Conservation (phyloP, 2,888 invertebrate genomes). For the Tribolium freemani region DNA sequence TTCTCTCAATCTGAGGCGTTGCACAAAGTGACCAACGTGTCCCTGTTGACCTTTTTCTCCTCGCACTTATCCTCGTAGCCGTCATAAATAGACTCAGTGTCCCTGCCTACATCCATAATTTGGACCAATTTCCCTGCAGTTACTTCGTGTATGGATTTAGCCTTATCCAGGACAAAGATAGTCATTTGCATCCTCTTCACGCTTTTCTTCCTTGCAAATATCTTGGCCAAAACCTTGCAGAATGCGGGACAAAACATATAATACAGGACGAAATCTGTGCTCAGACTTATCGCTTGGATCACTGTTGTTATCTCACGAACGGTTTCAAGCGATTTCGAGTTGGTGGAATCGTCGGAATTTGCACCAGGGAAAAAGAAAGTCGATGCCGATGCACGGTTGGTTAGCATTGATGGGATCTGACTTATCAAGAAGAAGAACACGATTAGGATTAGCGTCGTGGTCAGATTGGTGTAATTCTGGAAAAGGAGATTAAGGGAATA, state of each 20-base stretch:
- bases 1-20: background rate
- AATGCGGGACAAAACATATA: constrained; percentile 70
- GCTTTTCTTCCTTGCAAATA: constrained; percentile 41
- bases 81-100: constrained; percentile 7
- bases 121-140: constrained; percentile 17
- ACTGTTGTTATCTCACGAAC: constrained; percentile 68
- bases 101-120: constrained; percentile 14
- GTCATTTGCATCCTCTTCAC: constrained; percentile 48
- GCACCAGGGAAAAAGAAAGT: constrained; percentile 69
- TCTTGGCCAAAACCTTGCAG: constrained; percentile 53
- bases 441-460: constrained; percentile 69
- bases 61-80: background rate
- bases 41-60: constrained; percentile 9
- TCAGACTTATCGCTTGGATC: constrained; percentile 68
- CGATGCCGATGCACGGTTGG: constrained; percentile 68
- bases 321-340: constrained; percentile 53
- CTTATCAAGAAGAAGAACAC: constrained; percentile 70
- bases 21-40: constrained; percentile 18
- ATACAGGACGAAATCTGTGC: constrained; percentile 70
- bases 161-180: constrained; percentile 52
- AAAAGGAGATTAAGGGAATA: constrained; percentile 23
- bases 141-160: constrained; percentile 8
- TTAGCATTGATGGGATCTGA: constrained; percentile 70
- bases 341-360: constrained; percentile 41
- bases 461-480: constrained; percentile 70